Evolutionary conservation across 2,113 vertebrate genomes (phyloP).

Genomic region (Sapajus apella): DNA sequence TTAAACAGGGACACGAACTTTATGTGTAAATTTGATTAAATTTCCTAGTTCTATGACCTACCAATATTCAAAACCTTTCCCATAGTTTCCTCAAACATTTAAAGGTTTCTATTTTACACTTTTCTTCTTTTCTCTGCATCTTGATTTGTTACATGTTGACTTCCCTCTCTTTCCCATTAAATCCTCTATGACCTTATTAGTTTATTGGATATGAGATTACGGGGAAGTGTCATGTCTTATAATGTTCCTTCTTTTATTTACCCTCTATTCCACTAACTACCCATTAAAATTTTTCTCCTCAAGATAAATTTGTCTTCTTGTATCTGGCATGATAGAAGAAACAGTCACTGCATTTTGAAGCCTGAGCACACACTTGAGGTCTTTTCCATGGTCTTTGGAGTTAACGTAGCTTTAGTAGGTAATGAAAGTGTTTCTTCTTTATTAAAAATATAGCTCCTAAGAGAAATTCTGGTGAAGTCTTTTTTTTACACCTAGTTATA

Average conservation of each 20-base stretch:
- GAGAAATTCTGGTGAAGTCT: neutral
- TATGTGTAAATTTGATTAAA: neutral
- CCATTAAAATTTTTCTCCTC: neutral
- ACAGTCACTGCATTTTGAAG: neutral
- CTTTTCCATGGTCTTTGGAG: neutral
- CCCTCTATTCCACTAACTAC: neutral
- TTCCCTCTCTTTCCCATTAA: neutral
- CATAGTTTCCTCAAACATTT: neutral
- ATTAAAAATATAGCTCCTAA: neutral
- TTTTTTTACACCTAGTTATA: neutral
- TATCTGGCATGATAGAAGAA: neutral
- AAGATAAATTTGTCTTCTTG: neutral
- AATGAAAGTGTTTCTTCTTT: neutral
- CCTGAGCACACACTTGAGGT: neutral
- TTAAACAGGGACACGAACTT: neutral
- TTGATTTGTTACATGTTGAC: neutral
- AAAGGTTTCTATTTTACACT: neutral
- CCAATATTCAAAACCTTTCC: neutral
- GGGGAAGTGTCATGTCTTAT: neutral
- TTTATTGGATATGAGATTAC: neutral
- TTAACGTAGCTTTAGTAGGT: neutral
- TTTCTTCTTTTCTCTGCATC: accelerated
- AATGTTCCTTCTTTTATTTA: neutral
- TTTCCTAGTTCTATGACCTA: neutral
- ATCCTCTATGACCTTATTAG: neutral